phyloP scores from a whole-genome alignment of 2,113 vertebrate species.

The Mustelus asterias region DNA sequence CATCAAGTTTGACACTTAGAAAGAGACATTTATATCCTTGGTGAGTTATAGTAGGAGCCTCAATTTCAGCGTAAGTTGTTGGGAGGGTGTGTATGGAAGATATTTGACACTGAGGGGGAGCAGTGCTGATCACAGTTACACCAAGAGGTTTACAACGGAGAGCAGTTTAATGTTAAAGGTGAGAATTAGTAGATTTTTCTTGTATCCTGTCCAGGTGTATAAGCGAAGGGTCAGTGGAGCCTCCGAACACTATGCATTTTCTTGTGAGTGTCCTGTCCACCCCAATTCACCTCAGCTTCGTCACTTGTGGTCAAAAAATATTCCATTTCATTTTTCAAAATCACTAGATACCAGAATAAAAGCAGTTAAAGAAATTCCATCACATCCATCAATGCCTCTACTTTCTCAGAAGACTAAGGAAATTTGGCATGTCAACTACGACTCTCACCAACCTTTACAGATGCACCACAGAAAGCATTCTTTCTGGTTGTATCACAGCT shows the following conservation, averaged over 20 bases:
- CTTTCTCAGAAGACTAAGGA: too few species aligned
- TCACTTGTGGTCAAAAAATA: neutral
- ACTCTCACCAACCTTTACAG: too few species aligned
- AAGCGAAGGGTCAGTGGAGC: neutral
- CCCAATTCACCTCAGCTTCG: neutral
- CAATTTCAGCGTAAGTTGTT: neutral
- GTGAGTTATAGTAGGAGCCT: neutral
- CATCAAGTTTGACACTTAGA: neutral
- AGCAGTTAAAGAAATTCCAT: neutral
- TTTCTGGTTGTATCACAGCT: too few species aligned
- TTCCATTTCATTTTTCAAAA: neutral
- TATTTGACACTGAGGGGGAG: neutral
- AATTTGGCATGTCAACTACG: too few species aligned
- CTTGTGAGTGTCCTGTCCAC: neutral
- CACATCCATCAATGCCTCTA: neutral
- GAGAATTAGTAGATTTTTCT: neutral
- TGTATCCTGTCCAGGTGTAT: neutral
- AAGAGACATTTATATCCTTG: neutral
- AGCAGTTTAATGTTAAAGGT: neutral
- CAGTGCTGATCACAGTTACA: neutral
- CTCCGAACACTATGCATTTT: neutral
- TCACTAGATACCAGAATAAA: neutral
- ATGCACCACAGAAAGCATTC: too few species aligned
- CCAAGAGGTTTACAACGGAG: neutral
- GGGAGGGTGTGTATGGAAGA: neutral